phyloP scores from a whole-genome alignment of 2,888 invertebrate species.

The Nymphalis urticae region DNA sequence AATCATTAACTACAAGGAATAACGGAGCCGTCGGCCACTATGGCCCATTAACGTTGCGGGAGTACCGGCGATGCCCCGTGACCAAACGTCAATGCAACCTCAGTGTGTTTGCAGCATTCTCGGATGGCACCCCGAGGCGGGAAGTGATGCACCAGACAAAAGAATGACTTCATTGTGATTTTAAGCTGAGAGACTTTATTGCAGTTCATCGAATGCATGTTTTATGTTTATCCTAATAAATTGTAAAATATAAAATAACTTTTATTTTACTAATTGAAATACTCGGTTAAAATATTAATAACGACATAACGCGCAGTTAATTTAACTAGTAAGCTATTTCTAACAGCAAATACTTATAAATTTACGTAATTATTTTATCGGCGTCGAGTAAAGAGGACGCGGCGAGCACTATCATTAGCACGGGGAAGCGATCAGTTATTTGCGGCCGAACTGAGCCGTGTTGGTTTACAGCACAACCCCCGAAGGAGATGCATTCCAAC shows the following conservation, averaged over 20 bases:
- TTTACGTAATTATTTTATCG: constrained; percentile 77
- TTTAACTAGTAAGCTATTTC: constrained; percentile 7
- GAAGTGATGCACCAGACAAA: constrained; percentile 60
- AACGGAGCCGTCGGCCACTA: constrained; percentile 76
- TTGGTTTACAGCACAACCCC: constrained; percentile 80
- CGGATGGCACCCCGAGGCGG: constrained; percentile 64
- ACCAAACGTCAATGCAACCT: constrained; percentile 80
- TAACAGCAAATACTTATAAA: constrained; percentile 59
- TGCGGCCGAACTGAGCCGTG: constrained; percentile 68
- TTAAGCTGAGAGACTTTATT: constrained; percentile 61
- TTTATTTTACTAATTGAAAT: not conserved
- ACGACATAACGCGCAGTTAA: constrained; percentile 25
- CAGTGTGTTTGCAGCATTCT: constrained; percentile 55
- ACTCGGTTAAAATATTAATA: not conserved
- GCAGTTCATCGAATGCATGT: constrained; percentile 54
- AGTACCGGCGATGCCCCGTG: constrained; percentile 67
- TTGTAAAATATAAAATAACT: not conserved
- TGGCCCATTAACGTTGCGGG: constrained; percentile 57
- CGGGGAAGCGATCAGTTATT: constrained; percentile 79
- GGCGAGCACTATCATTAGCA: constrained; percentile 77
- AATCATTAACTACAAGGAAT: constrained; percentile 82
- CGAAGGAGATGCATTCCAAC: constrained; percentile 81
- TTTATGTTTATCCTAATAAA: constrained; percentile 8
- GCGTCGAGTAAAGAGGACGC: constrained; percentile 73
- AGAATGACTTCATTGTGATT: constrained; percentile 76